Base-by-base conservation (phyloP, 1,140 invertebrate species). In the Tetranychus cinnabarinus region DNA sequence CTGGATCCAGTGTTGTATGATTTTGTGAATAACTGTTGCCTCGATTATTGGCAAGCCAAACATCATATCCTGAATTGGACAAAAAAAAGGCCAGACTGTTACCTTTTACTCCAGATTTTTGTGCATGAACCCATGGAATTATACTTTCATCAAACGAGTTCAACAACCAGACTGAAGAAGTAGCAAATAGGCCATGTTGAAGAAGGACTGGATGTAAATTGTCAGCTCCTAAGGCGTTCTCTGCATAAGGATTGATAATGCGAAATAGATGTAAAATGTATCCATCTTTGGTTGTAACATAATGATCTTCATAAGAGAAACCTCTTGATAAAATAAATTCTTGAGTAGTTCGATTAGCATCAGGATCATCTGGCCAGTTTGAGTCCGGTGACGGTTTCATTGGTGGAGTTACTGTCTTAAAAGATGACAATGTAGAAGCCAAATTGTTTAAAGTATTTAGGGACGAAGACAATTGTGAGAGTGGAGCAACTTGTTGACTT, bases 161-260 rank as follows among this genome's bases (percentile, higher is more conserved):
- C 6, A 84, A 70, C 12, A 88, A 73, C 79, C 80, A 89, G 69
- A 84, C 82, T 0, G 80, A 77, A 1, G 84, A 85, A 66, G 81
- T 82, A 7, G 79, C 80, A 0, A 86, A 70, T 6, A 88, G 72
- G 0, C 86, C 86, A 70, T 88, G 86, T 67, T 86, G 84, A 0
- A 86, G 68, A 8, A 63, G 4, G 10, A 83, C 79, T 5, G 39
- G 39, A 2, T 13, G 55, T 50, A 42, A 10, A 42, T 10, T 42
- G 39, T 42, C 10, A 42, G 5, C 10, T 42, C 39, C 39, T 42
- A 42, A 42, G 10, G 39, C 10, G 39, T 5, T 0, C 39, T 42
- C 5, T 6, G 39, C 39, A 10, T 6, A 42, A 10, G 5, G 50
- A 54, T 15, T 23, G 5, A 7, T 34, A 0, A 54, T 23, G 0